Evolutionary conservation across 1,140 invertebrate species (phyloP).

Genomic region (Conus ventricosus): DNA sequence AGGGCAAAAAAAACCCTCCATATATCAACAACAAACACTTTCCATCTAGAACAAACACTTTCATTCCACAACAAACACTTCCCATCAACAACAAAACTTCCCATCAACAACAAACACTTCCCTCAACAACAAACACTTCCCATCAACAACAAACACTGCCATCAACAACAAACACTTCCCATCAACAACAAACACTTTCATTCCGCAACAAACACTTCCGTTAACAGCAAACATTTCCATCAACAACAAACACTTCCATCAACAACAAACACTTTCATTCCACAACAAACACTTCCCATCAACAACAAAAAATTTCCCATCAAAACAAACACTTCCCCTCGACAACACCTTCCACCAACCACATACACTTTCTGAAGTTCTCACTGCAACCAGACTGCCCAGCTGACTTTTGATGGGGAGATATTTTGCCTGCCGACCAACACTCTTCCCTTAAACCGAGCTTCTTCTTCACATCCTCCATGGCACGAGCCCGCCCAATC

Average conservation of each 20-base stretch:
- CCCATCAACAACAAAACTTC: neutral
- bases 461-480: conserved; percentile 52
- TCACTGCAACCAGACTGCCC: conserved; percentile 44
- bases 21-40: no score
- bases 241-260: no score
- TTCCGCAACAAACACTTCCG: no score
- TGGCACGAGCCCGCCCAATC: conserved; percentile 38
- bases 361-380: no score
- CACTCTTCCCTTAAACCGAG: conserved; percentile 42
- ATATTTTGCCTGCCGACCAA: conserved; percentile 47
- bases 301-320: neutral
- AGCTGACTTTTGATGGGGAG: conserved; percentile 45
- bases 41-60: neutral
- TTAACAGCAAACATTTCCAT: no score
- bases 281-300: neutral
- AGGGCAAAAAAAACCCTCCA: no score
- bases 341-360: no score
- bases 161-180: neutral
- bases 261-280: neutral
- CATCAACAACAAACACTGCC: no score
- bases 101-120: neutral
- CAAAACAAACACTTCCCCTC: neutral
- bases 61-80: neutral
- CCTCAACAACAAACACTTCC: neutral
- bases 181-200: neutral